These are phyloP conservation scores for Smithornis capensis DNA, from an alignment of 2,113 vertebrate genomes.

Conservation along the genomic window DNA sequence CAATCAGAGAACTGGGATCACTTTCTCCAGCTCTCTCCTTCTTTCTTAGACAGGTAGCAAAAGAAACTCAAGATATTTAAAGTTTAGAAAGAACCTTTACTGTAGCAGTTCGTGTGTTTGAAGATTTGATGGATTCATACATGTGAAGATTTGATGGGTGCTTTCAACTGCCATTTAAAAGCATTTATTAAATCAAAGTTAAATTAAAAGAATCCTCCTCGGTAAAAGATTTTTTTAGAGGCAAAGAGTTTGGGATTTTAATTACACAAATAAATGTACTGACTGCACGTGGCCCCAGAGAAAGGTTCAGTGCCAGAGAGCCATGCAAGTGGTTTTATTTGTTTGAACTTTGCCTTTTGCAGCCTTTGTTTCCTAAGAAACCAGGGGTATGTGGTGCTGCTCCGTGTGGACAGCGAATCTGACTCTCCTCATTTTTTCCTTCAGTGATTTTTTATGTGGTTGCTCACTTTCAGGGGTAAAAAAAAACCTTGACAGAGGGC, in stretches of 20 bases:
- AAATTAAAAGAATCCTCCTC: neutral
- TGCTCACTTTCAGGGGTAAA: neutral
- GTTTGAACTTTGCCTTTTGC: constrained; percentile 40
- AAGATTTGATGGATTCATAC: neutral
- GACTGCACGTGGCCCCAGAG: neutral
- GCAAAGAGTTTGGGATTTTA: neutral
- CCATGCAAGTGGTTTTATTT: neutral
- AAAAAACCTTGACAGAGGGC: neutral
- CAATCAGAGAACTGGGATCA: neutral
- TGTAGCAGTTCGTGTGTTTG: neutral
- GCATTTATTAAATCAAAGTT: neutral
- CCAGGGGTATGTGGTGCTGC: neutral
- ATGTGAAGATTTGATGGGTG: neutral
- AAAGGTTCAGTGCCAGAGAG: neutral
- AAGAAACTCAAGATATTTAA: neutral
- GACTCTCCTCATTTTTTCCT: neutral
- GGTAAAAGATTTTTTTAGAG: neutral
- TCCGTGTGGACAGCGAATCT: neutral
- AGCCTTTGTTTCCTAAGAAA: constrained; percentile 39
- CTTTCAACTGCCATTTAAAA: neutral
- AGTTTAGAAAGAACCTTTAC: neutral
- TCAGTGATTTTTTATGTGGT: neutral
- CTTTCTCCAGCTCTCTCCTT: neutral
- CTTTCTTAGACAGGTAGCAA: neutral
- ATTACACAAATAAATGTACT: neutral